phyloP scores from a whole-genome alignment of 2,888 invertebrate species.

The Steinernema hermaphroditum region DNA sequence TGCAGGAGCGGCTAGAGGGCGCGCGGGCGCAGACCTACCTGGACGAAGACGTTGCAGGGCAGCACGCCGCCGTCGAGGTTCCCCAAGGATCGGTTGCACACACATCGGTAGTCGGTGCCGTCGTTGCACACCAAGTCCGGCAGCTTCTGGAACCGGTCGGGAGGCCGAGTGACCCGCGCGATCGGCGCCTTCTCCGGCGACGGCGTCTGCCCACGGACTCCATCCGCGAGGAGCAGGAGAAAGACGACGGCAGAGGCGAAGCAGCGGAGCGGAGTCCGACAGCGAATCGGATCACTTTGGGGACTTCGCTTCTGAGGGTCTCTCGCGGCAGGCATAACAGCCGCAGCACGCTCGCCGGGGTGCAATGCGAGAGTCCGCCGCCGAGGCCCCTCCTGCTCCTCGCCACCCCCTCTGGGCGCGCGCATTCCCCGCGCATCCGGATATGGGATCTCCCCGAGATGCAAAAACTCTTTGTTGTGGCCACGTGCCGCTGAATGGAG shows the following conservation, averaged over 20 bases:
- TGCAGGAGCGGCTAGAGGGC: conserved; percentile 36
- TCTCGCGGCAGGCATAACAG: neutral
- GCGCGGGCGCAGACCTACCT: conserved; percentile 42
- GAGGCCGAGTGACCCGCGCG: conserved; percentile 1
- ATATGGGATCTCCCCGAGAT: conserved; percentile 18
- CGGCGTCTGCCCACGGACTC: neutral
- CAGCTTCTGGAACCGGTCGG: conserved; percentile 28
- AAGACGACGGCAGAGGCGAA: neutral
- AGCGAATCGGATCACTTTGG: neutral
- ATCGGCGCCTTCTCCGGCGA: neutral
- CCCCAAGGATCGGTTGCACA: conserved; percentile 55
- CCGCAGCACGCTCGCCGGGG: conserved; percentile 20
- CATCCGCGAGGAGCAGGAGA: neutral
- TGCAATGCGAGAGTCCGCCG: conserved; percentile 7
- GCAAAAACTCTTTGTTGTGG: conserved; percentile 8
- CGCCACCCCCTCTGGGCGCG: neutral
- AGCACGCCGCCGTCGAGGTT: conserved; percentile 48
- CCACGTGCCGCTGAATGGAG: too few species aligned
- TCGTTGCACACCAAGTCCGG: conserved; percentile 58
- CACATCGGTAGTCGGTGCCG: conserved; percentile 58
- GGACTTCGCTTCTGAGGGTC: conserved; percentile 27
- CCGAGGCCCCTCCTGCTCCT: neutral
- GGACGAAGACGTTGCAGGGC: conserved; percentile 45
- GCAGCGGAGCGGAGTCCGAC: neutral
- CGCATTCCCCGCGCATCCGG: neutral